phyloP scores from a whole-genome alignment of 1,140 invertebrate species.

The Drepana arcuata region DNA sequence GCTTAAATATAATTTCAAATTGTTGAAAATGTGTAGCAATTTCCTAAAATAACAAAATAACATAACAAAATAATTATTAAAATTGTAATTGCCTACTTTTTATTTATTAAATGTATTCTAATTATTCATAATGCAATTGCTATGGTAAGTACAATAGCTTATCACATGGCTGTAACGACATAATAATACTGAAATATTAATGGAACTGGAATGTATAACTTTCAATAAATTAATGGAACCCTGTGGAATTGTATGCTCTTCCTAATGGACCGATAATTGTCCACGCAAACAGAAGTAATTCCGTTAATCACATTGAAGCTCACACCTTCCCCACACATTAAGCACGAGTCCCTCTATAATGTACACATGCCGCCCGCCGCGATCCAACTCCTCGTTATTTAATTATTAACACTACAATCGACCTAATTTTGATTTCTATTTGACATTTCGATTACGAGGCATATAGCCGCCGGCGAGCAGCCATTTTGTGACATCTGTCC shows the following conservation, averaged over 20 bases:
- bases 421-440: constrained; percentile 71
- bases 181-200: too few species aligned
- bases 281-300: constrained; percentile 67
- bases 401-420: constrained; percentile 70
- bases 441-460: constrained; percentile 63
- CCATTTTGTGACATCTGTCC: constrained; percentile 70
- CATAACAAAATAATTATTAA: too few species aligned
- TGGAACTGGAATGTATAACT: too few species aligned
- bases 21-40: too few species aligned
- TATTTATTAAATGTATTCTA: too few species aligned
- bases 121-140: too few species aligned
- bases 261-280: constrained; percentile 68
- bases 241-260: constrained; percentile 41
- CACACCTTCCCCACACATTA: constrained; percentile 41
- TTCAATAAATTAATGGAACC: constrained; percentile 53
- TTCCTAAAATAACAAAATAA: too few species aligned
- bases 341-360: constrained; percentile 18
- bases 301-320: constrained; percentile 62
- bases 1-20: too few species aligned
- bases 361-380: constrained; percentile 25
- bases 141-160: too few species aligned
- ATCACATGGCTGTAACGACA: too few species aligned
- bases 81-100: too few species aligned
- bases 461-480: constrained; percentile 42
- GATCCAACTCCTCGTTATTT: constrained; percentile 47